phyloP scores from a whole-genome alignment of 2,797 vertebrate species.

The Pseudochaenichthys georgianus region DNA sequence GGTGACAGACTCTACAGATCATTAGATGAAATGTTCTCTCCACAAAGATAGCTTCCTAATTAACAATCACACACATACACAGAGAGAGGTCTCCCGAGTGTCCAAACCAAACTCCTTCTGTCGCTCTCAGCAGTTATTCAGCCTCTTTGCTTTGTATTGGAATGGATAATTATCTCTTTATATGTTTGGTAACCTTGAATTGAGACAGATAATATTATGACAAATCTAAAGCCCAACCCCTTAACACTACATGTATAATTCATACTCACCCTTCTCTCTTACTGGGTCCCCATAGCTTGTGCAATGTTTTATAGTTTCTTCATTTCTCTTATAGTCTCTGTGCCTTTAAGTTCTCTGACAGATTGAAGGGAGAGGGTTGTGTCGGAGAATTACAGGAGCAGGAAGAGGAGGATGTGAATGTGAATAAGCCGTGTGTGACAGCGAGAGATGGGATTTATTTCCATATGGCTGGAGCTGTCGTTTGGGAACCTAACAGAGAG shows the following conservation, averaged over 20 bases:
- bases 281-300: conserved; percentile 25
- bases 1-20: conserved; percentile 14
- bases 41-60: conserved; percentile 44
- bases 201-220: conserved; percentile 71
- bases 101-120: conserved; percentile 32
- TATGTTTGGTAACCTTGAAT: conserved; percentile 75
- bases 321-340: conserved; percentile 41
- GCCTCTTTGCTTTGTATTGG: conserved; percentile 49
- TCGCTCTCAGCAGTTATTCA: conserved; percentile 59
- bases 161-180: conserved; percentile 63
- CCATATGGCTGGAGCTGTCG: conserved; percentile 54
- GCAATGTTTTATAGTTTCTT: conserved; percentile 33
- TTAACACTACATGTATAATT: conserved; percentile 68
- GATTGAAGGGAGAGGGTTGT: conserved; percentile 44
- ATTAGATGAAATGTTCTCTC: conserved; percentile 24
- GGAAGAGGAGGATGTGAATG: conserved; percentile 50
- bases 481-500: conserved; percentile 44
- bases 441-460: conserved; percentile 57
- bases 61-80: conserved; percentile 29
- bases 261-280: conserved; percentile 49
- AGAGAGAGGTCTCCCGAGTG: conserved; percentile 29
- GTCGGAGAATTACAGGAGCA: conserved; percentile 58
- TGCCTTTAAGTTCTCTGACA: conserved; percentile 55
- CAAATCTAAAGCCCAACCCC: conserved; percentile 54
- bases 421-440: conserved; percentile 61